These are phyloP conservation scores for Gambusia holbrooki DNA, from an alignment of 2,113 vertebrate species.

Conservation along the genomic window DNA sequence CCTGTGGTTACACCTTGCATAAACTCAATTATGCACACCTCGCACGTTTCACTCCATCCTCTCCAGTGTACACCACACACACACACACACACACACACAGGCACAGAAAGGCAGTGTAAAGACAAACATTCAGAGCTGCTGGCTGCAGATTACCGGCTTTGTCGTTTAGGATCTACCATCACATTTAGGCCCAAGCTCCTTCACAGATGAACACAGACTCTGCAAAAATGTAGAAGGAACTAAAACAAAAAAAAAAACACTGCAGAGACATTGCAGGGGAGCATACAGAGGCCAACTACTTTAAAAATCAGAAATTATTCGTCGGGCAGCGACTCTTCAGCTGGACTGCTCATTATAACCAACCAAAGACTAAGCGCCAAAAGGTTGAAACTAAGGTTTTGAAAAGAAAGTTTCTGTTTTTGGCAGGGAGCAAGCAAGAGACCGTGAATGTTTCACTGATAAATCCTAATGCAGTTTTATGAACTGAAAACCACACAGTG, in stretches of 20 bases:
- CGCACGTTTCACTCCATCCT: slow-evolving; percentile 81
- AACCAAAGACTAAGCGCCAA: slow-evolving; percentile 29
- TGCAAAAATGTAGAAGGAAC: slow-evolving; percentile 37
- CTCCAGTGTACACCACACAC: slow-evolving; percentile 64
- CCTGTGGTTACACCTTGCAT: slow-evolving; percentile 68
- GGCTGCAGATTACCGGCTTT: slow-evolving; percentile 37
- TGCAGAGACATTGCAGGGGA: slow-evolving; percentile 21
- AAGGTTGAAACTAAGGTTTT: slow-evolving; percentile 5
- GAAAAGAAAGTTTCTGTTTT: slow-evolving; percentile 36
- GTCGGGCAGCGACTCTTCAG: background rate
- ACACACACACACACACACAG: slow-evolving; percentile 34
- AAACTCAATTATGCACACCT: slow-evolving; percentile 89
- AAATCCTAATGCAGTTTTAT: slow-evolving; percentile 14
- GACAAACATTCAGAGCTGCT: slow-evolving; percentile 33
- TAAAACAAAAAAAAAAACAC: slow-evolving; percentile 45
- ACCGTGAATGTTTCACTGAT: slow-evolving; percentile 11
- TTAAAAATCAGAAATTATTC: slow-evolving; percentile 41
- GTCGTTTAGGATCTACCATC: slow-evolving; percentile 20
- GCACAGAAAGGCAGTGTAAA: slow-evolving; percentile 34
- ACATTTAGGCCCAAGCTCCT: slow-evolving; percentile 10
- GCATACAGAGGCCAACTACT: slow-evolving; percentile 17
- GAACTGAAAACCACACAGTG: slow-evolving; percentile 52
- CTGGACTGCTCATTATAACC: slow-evolving; percentile 5
- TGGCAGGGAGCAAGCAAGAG: slow-evolving; percentile 11
- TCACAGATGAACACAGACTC: slow-evolving; percentile 21